phyloP scores from a whole-genome alignment of 2,888 invertebrate species.

The Acrobasis suavella region DNA sequence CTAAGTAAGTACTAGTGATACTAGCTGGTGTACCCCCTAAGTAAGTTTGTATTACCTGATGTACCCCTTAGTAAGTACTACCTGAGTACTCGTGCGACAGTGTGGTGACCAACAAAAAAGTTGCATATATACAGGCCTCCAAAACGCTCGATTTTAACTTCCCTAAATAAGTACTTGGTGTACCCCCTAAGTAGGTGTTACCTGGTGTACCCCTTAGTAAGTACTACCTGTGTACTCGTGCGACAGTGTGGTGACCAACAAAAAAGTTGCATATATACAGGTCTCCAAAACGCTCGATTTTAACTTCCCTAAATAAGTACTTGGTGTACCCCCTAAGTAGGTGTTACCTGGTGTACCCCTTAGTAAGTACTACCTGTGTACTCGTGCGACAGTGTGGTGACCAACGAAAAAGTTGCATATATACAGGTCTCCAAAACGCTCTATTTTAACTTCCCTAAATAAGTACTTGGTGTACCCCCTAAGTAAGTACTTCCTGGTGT shows the following conservation, averaged over 20 bases:
- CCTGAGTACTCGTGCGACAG: background rate
- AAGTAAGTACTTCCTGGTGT: no score
- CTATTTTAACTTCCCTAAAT: background rate
- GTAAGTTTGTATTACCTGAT: no score
- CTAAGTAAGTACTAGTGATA: no score
- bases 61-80: no score
- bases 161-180: slow-evolving; percentile 1
- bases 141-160: slow-evolving; percentile 3
- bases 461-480: no score
- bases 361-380: background rate
- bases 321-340: no score
- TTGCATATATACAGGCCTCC: background rate
- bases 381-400: background rate
- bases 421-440: background rate
- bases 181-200: background rate
- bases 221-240: background rate
- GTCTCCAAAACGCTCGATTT: background rate
- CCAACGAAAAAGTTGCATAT: slow-evolving; percentile 1
- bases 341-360: no score
- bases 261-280: background rate
- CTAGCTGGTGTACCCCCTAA: no score
- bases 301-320: background rate
- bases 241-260: background rate
- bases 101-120: background rate
- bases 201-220: no score